These are phyloP conservation scores for Cercopithecus neglectus DNA, from an alignment of 2,797 vertebrate genomes.

Conservation along the genomic window DNA sequence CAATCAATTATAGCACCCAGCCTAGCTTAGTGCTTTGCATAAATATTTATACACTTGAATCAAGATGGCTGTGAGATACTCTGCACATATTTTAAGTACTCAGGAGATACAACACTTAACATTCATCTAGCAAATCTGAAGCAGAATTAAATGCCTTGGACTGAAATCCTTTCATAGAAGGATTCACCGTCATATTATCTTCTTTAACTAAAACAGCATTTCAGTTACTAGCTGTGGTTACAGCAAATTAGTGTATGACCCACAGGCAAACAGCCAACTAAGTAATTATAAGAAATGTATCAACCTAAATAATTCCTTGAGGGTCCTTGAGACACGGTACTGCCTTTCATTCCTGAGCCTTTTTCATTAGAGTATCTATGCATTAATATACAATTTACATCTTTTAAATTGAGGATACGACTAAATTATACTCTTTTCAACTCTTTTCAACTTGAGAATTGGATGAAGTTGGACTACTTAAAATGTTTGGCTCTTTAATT, in stretches of 20 bases:
- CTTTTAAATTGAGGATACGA: slow-evolving; percentile 15
- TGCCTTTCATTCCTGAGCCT: neutral
- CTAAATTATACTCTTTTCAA: neutral
- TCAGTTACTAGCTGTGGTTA: slow-evolving; percentile 21
- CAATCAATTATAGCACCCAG: neutral
- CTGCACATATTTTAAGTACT: neutral
- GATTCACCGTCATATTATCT: slow-evolving; percentile 5
- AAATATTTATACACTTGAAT: slow-evolving; percentile 10
- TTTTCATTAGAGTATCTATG: neutral
- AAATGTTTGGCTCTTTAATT: slow-evolving; percentile 3
- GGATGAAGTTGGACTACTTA: neutral
- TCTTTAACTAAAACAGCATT: slow-evolving; percentile 44
- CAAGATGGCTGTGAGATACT: neutral
- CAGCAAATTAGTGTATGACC: neutral
- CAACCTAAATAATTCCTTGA: slow-evolving; percentile 1
- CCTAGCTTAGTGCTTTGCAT: neutral
- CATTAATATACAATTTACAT: neutral
- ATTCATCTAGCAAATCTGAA: neutral
- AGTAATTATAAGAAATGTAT: slow-evolving; percentile 32
- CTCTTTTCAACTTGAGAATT: neutral
- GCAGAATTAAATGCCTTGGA: slow-evolving; percentile 20
- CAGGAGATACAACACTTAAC: neutral
- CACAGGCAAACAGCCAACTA: slow-evolving; percentile 31
- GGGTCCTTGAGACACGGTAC: neutral
- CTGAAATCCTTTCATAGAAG: neutral